phyloP scores from a whole-genome alignment of 2,113 vertebrate species.

The Grammomys dolichurus region DNA sequence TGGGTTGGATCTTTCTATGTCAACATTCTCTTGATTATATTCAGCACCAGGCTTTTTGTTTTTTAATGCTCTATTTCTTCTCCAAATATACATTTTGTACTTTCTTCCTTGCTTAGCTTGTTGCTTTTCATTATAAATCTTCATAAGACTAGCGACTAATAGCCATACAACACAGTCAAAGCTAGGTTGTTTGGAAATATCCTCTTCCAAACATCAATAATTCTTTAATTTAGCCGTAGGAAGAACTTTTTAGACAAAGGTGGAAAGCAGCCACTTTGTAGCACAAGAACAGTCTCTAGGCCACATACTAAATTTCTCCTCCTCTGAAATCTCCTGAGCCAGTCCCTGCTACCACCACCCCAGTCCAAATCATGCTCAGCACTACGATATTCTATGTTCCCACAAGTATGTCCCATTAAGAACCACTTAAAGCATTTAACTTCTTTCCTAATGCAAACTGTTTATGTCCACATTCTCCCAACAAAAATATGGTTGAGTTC shows the following conservation, averaged over 20 bases:
- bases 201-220: not conserved
- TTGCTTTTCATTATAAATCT: not conserved
- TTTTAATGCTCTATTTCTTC: not conserved
- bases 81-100: not conserved
- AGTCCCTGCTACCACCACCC: too few relatives aligned
- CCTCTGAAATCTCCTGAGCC: not conserved
- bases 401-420: not conserved
- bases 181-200: not conserved
- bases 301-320: not conserved
- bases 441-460: not conserved
- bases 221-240: not conserved
- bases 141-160: not conserved
- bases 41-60: not conserved
- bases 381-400: not conserved
- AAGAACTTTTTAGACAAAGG: not conserved
- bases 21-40: not conserved
- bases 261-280: too few relatives aligned
- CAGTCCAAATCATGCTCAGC: not conserved
- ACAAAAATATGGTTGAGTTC: not conserved
- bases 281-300: too few relatives aligned
- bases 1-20: not conserved
- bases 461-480: not conserved
- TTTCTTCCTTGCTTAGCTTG: not conserved
- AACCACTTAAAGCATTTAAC: not conserved
- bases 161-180: not conserved